Evolutionary conservation across 1,140 invertebrate genomes (phyloP), one percentile per base, ranked within the genome.

Genomic region (Drosophila ercepeae): DNA sequence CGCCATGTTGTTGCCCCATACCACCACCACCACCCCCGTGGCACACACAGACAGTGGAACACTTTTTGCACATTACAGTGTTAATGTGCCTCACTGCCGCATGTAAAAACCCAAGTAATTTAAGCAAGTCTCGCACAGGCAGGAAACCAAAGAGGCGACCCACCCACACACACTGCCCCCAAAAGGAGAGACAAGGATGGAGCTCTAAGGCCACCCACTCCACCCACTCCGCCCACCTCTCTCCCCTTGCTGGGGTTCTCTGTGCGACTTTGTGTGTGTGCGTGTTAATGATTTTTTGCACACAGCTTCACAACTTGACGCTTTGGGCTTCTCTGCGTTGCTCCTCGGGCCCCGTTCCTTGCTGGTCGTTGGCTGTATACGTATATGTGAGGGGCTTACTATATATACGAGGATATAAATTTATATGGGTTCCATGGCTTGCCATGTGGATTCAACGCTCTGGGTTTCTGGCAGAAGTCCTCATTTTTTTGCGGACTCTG

Each of bases 241-340:
- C 11, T 6, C 13, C 36, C 36, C 4, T 39, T 25, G 21, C n/a
- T 25, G 44, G 44, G 44, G 44, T 6, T 39, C 3, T 58, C 21
- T 55, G 19, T 60, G 34, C 48, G 65, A 42, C 8, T 77, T 65
- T 53, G 54, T 82, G 79, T 63, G 74, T 82, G 81, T 78, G 82
- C 82, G 88, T 90, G 88, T 89, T 89, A 89, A 89, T 89, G 88
- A 89, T 89, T 89, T 89, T 89, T 89, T 89, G 73, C 81, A 89
- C 88, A 89, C 79, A 84, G 75, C 81, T 86, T 86, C 81, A 86
- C 81, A 86, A 88, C 76, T 86, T 86, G 81, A 86, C 79, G 84
- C 84, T 63, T 84, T 63, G 53, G 72, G 76, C 51, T 65, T 76
- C 55, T 46, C 64, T 61, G 49, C 45, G 53, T 41, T 23, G 14